Conservation (phyloP, 37 sponge, comb jelly and placozoan species). For the Cladorhizidae sp. region DNA sequence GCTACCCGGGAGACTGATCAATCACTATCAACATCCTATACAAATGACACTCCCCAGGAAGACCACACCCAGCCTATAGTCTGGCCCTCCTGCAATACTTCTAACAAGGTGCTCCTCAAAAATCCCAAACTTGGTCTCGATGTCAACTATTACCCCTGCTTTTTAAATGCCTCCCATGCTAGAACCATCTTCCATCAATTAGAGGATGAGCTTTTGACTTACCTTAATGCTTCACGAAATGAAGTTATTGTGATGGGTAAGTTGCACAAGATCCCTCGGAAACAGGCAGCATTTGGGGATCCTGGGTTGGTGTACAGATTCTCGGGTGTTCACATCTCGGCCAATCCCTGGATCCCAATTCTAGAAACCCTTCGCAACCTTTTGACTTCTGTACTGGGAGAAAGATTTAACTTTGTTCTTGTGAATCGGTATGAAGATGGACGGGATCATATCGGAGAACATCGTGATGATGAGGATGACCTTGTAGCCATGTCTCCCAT, state of each 20-base stretch:
- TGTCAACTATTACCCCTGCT: constrained; percentile 42
- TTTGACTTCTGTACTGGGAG: constrained; percentile 21
- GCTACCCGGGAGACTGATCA: no score
- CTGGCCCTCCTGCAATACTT: neutral
- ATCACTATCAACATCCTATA: no score
- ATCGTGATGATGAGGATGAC: constrained; percentile 74
- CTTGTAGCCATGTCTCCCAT: constrained; percentile 42
- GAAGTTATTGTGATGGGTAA: constrained; percentile 50
- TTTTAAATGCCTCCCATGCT: constrained; percentile 19
- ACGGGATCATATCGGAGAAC: constrained; percentile 68
- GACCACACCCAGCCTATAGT: no score
- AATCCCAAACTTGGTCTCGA: constrained; percentile 31
- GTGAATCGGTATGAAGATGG: constrained; percentile 78
- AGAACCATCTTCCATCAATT: constrained; percentile 29
- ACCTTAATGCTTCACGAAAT: constrained; percentile 23
- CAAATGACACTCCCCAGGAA: no score
- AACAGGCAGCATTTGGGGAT: constrained; percentile 80
- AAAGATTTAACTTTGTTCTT: constrained; percentile 73
- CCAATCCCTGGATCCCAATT: constrained; percentile 60
- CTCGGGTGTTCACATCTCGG: constrained; percentile 55
- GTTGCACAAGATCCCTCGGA: constrained; percentile 53
- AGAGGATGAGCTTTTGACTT: constrained; percentile 39
- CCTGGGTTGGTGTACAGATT: constrained; percentile 50
- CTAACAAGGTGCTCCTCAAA: neutral
- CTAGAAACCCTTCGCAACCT: constrained; percentile 13